Conservation (phyloP, 2,113 vertebrate genomes). For the Conger conger region DNA sequence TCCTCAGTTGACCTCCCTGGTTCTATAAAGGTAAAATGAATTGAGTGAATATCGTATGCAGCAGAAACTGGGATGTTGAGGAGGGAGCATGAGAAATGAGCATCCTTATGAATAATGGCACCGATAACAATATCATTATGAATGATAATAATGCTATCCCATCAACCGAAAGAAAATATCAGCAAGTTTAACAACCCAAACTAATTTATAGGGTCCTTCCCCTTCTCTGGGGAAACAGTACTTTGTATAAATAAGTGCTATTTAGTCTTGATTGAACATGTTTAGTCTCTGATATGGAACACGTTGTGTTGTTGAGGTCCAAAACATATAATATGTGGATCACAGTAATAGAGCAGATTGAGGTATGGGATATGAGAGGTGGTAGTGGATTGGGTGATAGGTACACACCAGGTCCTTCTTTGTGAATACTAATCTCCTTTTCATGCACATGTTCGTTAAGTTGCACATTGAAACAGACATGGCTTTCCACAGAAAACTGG, state of each 20-base stretch:
- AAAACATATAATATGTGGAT: slow-evolving; percentile 49
- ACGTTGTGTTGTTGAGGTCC: slow-evolving; percentile 45
- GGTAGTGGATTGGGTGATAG: not conserved
- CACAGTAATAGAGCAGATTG: slow-evolving; percentile 18
- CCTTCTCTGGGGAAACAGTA: slow-evolving; percentile 7
- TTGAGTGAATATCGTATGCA: not conserved
- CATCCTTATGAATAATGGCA: not conserved
- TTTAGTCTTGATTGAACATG: slow-evolving; percentile 46
- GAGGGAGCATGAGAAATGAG: not conserved
- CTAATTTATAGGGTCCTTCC: not conserved
- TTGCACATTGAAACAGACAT: no score
- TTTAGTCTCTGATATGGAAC: slow-evolving; percentile 54
- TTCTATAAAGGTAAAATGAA: not conserved
- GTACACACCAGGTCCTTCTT: not conserved
- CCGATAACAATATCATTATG: not conserved
- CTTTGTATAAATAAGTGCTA: slow-evolving; percentile 27
- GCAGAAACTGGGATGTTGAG: not conserved
- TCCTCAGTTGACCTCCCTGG: not conserved
- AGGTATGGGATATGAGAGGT: not conserved
- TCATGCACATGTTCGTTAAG: not conserved
- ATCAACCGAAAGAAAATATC: not conserved
- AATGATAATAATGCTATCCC: not conserved
- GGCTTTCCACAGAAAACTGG: no score
- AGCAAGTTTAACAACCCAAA: not conserved
- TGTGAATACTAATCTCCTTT: not conserved